Evolutionary conservation across 2,888 invertebrate species (phyloP), one percentile per base, ranked within the genome.

Genomic region (Stenolophus ochropezus): DNA sequence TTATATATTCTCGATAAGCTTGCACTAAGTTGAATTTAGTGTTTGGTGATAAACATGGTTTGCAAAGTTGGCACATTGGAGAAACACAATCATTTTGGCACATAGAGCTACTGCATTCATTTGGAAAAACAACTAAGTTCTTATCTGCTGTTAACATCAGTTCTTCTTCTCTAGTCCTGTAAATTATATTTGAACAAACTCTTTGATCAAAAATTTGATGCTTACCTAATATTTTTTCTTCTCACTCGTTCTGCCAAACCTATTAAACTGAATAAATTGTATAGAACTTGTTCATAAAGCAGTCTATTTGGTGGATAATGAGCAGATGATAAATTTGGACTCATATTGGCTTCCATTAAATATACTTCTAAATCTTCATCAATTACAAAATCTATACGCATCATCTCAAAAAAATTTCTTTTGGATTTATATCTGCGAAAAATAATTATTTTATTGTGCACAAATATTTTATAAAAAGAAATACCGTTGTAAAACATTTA

Each of bases 301-400:
- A 96, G 88, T 83, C 93, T 92, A 89, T 99, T 99, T 0, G 94
- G 95, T n/a, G 95, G 94, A 88, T 94, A 98, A 89, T 98, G 98
- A 0, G 95, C 95, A 0, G 98, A 97, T 0, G 97, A 97, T 82
- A 99, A 91, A 91, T 99, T 99, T 0, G 99, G 99, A 11, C 98
- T 98, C 99, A 99, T 98, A 87, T 99, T 99, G 0, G 97, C 98
- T 90, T 99, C 99, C 93, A 99, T 94, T 4, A 98, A 90, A 86
- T 93, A 95, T 0, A 98, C 96, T 71, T 94, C 95, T 0, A 98
- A 88, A 77, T 97, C 90, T 84, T 96, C 95, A 87, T 98, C 97
- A 1, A 98, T 90, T 0, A 97, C 94, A 87, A 99, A 94, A 89
- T 99, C 99, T 87, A 99, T 96, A 27, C 99, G 93, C 90, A 98